Evolutionary conservation across 2,888 invertebrate species (phyloP).

Genomic region (Aspidapion aeneum): DNA sequence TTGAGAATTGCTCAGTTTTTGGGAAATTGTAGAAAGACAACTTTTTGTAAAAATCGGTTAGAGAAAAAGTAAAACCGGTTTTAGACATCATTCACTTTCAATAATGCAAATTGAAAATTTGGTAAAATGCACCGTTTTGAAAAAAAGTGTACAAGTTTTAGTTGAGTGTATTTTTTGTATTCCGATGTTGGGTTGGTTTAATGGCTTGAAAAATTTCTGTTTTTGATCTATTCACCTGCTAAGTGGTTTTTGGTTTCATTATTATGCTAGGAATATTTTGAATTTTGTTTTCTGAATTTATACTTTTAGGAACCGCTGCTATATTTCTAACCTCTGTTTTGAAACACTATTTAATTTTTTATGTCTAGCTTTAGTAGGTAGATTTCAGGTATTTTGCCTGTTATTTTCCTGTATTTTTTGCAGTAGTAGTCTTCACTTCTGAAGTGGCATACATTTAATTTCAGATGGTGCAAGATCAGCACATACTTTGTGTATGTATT

Average conservation of each 20-base stretch:
- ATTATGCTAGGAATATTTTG: constrained; percentile 1
- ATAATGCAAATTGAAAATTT: too few relatives aligned
- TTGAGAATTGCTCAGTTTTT: too few relatives aligned
- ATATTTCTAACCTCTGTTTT: not conserved
- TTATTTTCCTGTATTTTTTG: not conserved
- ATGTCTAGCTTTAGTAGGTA: not conserved
- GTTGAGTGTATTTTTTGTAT: constrained; percentile 3
- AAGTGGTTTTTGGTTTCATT: constrained; percentile 8
- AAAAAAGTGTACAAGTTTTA: constrained; percentile 8
- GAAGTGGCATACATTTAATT: not conserved
- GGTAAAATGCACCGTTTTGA: too few relatives aligned
- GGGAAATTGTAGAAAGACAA: too few relatives aligned
- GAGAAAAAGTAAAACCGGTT: too few relatives aligned
- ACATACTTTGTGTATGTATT: not conserved
- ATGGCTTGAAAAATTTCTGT: not conserved
- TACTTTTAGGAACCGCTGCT: not conserved
- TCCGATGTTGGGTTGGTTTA: constrained; percentile 9
- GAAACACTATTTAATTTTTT: not conserved
- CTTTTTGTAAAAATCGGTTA: too few relatives aligned
- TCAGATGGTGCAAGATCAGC: not conserved
- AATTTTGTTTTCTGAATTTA: not conserved
- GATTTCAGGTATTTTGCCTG: not conserved
- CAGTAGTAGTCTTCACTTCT: not conserved
- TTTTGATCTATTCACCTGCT: constrained; percentile 3
- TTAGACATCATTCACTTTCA: too few relatives aligned